Evolutionary conservation across 1,140 invertebrate species (phyloP).

Genomic region (Macrobrachium nipponense): DNA sequence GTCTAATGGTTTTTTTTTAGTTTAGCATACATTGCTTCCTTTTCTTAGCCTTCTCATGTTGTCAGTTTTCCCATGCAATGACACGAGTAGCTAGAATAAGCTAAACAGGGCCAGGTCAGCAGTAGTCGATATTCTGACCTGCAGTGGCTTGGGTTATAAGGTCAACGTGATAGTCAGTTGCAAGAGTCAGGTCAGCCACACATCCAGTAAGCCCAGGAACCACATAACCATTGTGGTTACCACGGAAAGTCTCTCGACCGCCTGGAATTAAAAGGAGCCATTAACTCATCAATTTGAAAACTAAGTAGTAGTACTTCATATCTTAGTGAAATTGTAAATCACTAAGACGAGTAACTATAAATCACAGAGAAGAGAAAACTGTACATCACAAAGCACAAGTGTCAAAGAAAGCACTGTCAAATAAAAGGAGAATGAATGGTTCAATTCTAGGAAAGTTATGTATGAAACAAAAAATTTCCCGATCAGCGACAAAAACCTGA

Average conservation of each 20-base stretch:
- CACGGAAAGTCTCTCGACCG: constrained; percentile 80
- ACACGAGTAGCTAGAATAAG: background rate
- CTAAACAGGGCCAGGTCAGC: constrained; percentile 61
- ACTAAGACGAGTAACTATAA: too few species aligned
- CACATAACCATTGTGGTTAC: constrained; percentile 76
- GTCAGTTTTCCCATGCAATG: background rate
- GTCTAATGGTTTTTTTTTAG: background rate
- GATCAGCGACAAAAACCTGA: constrained; percentile 76
- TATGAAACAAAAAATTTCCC: constrained; percentile 73
- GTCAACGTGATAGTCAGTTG: constrained; percentile 80
- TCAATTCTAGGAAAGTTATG: background rate
- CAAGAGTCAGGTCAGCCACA: constrained; percentile 82
- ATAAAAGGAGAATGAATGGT: too few species aligned
- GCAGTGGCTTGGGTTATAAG: constrained; percentile 74
- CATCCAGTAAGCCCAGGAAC: constrained; percentile 80
- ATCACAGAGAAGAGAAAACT: too few species aligned
- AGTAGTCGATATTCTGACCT: constrained; percentile 72
- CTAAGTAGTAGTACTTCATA: background rate
- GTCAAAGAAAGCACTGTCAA: too few species aligned
- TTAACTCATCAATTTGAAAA: background rate
- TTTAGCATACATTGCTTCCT: background rate
- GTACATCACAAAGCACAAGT: too few species aligned
- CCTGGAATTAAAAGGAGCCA: constrained; percentile 70
- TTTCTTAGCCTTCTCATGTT: constrained; percentile 8
- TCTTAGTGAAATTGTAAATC: too few species aligned